These are phyloP conservation scores for Drymodes brunneopygia DNA, from an alignment of 2,113 vertebrate species.

Conservation along the genomic window DNA sequence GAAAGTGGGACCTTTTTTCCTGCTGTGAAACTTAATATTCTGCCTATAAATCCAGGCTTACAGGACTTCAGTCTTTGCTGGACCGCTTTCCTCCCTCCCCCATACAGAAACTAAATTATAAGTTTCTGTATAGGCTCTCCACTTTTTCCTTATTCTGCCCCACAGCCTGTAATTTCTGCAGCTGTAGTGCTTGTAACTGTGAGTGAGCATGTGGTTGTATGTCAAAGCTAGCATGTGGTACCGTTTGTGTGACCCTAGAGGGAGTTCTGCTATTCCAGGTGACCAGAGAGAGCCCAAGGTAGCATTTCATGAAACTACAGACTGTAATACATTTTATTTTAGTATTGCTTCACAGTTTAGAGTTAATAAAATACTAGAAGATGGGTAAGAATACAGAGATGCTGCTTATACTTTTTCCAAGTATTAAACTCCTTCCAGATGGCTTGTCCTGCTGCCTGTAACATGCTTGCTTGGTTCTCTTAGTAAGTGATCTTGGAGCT, in stretches of 20 bases:
- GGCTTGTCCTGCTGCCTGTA: background rate
- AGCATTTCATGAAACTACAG: background rate
- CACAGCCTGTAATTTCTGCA: background rate
- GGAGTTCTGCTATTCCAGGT: background rate
- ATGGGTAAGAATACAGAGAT: background rate
- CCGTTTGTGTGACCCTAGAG: background rate
- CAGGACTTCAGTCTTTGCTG: background rate
- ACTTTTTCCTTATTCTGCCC: background rate
- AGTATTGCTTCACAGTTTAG: background rate
- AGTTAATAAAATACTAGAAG: background rate
- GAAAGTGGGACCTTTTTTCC: background rate
- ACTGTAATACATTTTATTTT: background rate
- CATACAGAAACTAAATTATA: rapidly evolving
- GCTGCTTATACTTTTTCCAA: background rate
- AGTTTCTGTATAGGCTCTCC: background rate
- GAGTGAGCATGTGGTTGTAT: background rate
- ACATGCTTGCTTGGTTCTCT: background rate
- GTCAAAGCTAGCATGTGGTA: background rate
- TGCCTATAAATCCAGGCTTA: background rate
- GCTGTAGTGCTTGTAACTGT: background rate
- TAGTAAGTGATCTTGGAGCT: background rate
- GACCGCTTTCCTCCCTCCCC: rapidly evolving
- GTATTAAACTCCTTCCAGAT: background rate
- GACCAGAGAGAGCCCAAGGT: background rate
- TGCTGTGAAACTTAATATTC: background rate